Percentiles rank a stretch among this genome's conserved stretches.
These are phyloP conservation scores for Baronia brevicornis DNA, from an alignment of 2,888 invertebrate genomes.

Conservation along the genomic window DNA sequence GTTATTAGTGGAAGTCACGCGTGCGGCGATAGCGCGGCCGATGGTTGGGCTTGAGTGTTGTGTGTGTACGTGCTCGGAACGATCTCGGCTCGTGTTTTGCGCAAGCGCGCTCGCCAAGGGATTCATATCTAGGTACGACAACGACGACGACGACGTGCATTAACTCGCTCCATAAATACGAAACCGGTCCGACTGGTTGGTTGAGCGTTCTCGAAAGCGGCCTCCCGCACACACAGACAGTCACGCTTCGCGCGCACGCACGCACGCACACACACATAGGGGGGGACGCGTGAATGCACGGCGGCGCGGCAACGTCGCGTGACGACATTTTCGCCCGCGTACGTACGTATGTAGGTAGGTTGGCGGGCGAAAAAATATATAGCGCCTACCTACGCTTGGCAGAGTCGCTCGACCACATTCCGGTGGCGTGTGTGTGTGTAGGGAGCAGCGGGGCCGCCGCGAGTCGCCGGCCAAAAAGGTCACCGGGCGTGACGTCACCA, in stretches of 20 bases:
- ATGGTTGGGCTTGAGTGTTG: constrained; percentile 42
- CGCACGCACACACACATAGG: constrained; percentile 66
- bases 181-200: constrained; percentile 71
- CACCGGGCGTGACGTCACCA: constrained; percentile 64
- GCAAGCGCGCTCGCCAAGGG: constrained; percentile 61
- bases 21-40: constrained; percentile 40
- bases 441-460: constrained; percentile 49
- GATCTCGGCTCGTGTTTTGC: constrained; percentile 57
- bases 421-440: constrained; percentile 63
- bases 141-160: no score
- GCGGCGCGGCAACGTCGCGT: constrained; percentile 74
- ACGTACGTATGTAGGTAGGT: constrained; percentile 71
- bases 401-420: constrained; percentile 71
- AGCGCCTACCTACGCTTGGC: constrained; percentile 72
- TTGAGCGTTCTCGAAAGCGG: constrained; percentile 73
- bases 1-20: constrained; percentile 35
- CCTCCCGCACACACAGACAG: constrained; percentile 55
- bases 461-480: constrained; percentile 68
- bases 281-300: constrained; percentile 47
- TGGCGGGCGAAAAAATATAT: constrained; percentile 67
- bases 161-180: constrained; percentile 71
- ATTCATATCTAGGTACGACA: constrained; percentile 69
- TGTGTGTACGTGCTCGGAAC: constrained; percentile 44
- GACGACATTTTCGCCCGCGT: constrained; percentile 77
- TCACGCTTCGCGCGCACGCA: constrained; percentile 29